Evolutionary conservation across 1,140 invertebrate species (phyloP).

Genomic region (Ceratoteleas bidentatus): DNA sequence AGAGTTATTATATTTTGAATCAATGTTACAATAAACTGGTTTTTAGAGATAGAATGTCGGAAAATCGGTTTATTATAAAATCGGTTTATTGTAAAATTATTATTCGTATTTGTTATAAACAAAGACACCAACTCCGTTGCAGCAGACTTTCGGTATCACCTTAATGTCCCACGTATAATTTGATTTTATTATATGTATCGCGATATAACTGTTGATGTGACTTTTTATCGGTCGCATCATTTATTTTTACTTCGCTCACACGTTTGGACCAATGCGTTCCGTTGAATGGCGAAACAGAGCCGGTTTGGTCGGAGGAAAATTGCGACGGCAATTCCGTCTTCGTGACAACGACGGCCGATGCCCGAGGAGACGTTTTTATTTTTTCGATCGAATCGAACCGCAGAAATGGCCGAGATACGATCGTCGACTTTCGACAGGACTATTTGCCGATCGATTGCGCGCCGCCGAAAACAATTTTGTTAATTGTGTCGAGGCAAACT

Average conservation of each 20-base stretch:
- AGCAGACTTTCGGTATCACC: no score
- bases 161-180: no score
- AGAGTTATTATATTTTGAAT: no score
- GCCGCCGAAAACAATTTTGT: constrained; percentile 17
- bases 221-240: constrained; percentile 13
- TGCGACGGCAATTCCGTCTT: constrained; percentile 21
- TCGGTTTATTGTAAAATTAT: no score
- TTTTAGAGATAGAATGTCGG: no score
- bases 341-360: constrained; percentile 15
- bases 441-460: constrained; percentile 15
- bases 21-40: no score
- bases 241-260: constrained; percentile 30
- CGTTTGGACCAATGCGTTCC: constrained; percentile 5
- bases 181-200: neutral
- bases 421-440: constrained; percentile 13
- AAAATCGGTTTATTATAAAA: no score
- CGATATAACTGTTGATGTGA: neutral
- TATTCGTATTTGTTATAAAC: no score
- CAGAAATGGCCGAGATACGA: constrained; percentile 18
- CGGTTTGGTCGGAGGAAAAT: constrained; percentile 25
- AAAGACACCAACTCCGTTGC: no score
- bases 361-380: constrained; percentile 30
- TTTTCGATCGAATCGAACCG: constrained; percentile 8
- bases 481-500: constrained; percentile 15
- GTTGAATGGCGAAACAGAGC: constrained; percentile 28